Evolutionary conservation across 92 coral and sea anemone species (phyloP).

Genomic region (Blastomussa wellsi): DNA sequence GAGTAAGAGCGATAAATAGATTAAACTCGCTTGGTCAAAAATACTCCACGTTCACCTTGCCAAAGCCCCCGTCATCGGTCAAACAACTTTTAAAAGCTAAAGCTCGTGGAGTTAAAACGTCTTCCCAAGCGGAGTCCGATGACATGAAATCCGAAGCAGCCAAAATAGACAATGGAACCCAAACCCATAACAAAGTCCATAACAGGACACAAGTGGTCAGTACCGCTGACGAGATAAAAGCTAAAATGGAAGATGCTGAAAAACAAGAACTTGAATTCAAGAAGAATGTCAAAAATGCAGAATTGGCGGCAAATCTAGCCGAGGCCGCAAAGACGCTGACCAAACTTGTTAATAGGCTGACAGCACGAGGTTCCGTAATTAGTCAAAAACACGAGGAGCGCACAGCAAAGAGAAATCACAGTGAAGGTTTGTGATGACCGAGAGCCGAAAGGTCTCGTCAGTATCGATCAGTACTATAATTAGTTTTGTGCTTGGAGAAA

Average conservation of each 20-base stretch:
- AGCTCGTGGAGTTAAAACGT: neutral
- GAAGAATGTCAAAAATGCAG: conserved; percentile 35
- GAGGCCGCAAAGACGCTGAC: conserved; percentile 42
- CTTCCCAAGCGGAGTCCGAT: neutral
- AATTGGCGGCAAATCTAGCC: conserved; percentile 44
- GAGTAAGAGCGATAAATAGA: conserved; percentile 6
- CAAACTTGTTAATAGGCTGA: conserved; percentile 28
- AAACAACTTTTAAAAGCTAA: neutral
- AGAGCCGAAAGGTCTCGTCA: neutral
- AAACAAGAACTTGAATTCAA: conserved; percentile 18
- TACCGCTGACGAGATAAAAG: neutral
- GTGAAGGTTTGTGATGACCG: conserved; percentile 11
- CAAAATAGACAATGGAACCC: conserved; percentile 1
- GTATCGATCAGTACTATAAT: neutral
- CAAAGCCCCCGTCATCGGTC: neutral
- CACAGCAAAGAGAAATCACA: neutral
- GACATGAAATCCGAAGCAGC: neutral
- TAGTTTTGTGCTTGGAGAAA: neutral
- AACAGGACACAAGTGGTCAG: neutral
- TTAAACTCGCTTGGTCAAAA: conserved; percentile 4
- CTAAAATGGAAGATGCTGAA: neutral
- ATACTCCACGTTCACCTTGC: neutral
- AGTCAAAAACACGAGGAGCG: neutral
- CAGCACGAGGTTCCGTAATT: neutral
- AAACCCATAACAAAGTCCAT: neutral